phyloP scores from a whole-genome alignment of 2,888 invertebrate genomes.

The Thysanoteuthis rhombus region DNA sequence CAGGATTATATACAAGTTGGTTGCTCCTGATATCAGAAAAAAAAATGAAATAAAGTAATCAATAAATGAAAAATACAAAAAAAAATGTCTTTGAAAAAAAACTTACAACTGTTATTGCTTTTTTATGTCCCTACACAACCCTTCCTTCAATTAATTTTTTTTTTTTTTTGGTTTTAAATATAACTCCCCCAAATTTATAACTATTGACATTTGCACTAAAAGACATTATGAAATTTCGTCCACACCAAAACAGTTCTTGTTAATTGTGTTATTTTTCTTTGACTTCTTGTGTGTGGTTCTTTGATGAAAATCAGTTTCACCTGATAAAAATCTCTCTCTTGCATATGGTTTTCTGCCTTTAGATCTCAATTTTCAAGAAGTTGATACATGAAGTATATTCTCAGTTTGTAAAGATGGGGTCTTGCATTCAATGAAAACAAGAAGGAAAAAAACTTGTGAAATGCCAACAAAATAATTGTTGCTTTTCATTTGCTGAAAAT shows the following conservation, averaged over 20 bases:
- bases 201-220: not conserved
- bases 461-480: not conserved
- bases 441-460: not conserved
- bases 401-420: not conserved
- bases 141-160: not conserved
- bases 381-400: not conserved
- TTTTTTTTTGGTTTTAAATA: not conserved
- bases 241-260: constrained; percentile 12
- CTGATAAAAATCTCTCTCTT: too few species aligned
- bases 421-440: not conserved
- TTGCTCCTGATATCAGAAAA: constrained; percentile 12
- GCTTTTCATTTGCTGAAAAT: not conserved
- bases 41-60: not conserved
- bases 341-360: not conserved
- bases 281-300: not conserved
- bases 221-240: constrained; percentile 12
- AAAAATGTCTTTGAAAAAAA: not conserved
- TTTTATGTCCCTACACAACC: too few species aligned
- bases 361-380: not conserved
- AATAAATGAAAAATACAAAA: not conserved
- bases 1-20: not conserved
- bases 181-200: not conserved
- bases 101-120: too few species aligned
- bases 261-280: not conserved
- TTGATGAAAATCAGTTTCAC: not conserved